These are phyloP conservation scores for Drosophila paulistorum DNA, from an alignment of 1,140 invertebrate genomes.

Conservation along the genomic window DNA sequence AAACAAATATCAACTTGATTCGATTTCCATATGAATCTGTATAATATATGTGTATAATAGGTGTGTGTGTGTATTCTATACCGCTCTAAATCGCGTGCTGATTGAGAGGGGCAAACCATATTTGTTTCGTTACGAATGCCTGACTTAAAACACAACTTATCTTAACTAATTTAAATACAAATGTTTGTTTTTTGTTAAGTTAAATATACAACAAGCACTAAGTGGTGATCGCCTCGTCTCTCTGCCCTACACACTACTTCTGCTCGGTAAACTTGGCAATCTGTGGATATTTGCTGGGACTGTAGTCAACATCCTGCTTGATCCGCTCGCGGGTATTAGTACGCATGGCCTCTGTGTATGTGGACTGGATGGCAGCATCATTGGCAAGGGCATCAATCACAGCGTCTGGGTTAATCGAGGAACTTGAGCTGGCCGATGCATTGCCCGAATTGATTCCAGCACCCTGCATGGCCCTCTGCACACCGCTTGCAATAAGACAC, in stretches of 20 bases:
- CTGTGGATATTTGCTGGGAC: conserved; percentile 78
- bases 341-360: conserved; percentile 73
- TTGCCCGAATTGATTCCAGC: conserved; percentile 82
- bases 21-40: not conserved
- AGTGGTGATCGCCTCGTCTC: conserved; percentile 31
- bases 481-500: conserved; percentile 83
- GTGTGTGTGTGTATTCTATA: not conserved
- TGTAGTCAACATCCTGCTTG: conserved; percentile 73
- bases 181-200: conserved; percentile 58
- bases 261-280: conserved; percentile 78
- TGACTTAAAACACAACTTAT: conserved; percentile 66
- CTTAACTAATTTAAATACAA: conserved; percentile 76
- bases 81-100: too few relatives aligned
- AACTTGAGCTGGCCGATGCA: conserved; percentile 59
- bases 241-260: conserved; percentile 48
- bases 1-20: conserved; percentile 2
- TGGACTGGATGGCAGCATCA: conserved; percentile 63
- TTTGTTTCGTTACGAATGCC: conserved; percentile 33
- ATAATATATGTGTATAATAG: not conserved
- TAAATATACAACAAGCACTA: conserved; percentile 71
- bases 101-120: not conserved
- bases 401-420: conserved; percentile 48
- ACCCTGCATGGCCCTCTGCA: conserved; percentile 84
- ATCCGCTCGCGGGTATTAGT: conserved; percentile 66
- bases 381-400: conserved; percentile 68